Evolutionary conservation across 1,140 invertebrate species (phyloP), one percentile per base, ranked within the genome.

Genomic region (Ridgeia piscesae): DNA sequence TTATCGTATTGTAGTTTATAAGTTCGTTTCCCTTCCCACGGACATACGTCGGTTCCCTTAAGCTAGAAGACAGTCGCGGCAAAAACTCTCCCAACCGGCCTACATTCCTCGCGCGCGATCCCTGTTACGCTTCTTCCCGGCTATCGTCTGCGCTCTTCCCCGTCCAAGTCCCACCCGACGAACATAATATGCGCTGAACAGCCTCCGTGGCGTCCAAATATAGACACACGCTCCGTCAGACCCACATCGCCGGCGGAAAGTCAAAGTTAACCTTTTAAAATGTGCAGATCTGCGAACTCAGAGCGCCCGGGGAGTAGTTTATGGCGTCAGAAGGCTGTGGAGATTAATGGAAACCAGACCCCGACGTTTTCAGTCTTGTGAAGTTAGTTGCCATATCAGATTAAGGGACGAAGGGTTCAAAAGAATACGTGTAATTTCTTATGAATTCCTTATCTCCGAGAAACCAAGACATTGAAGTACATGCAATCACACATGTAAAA

Each of bases 241-340:
- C 58, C 17, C 58, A 21, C 2, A 4, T 4, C 58, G 11, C 27
- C 58, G 17, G 27, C 58, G 27, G 58, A 77, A 77, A 77, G 58
- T 77, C 58, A 77, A 77, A 77, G 58, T 77, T 77, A 77, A 77
- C 58, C 58, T 17, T 77, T 77, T 77, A 77, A 77, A 77, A 77
- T 77, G 58, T 77, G 58, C 58, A 31, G 58, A 77, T 77, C 58
- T 8, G 2, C 58, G 58, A 77, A 77, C 11, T 4, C 58, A 77
- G 14, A 77, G 27, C 17, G 27, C 58, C 58, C 2, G 11, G 58
- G 14, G 58, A 27, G 58, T 77, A 27, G 58, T 77, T 77, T 77
- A 77, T 77, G 58, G 58, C 58, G 58, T 31, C 58, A 77, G 58
- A 21, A 77, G 8, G 58, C 58, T 4, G 58, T 4, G 58, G 58